Evolutionary conservation across 1,140 invertebrate species (phyloP).

Genomic region (Danaus plexippus): DNA sequence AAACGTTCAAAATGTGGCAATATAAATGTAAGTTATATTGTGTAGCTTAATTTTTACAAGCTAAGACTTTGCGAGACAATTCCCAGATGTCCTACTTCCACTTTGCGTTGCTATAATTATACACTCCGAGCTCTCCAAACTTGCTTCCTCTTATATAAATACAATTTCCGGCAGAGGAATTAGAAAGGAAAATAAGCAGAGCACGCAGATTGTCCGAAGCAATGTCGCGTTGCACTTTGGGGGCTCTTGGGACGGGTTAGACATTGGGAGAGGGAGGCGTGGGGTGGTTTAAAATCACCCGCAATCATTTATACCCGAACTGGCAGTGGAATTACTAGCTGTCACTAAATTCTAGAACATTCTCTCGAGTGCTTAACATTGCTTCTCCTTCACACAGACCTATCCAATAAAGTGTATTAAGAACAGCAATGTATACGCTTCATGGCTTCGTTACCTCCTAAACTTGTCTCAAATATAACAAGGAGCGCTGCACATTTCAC

Average conservation of each 20-base stretch:
- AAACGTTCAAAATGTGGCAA: no score
- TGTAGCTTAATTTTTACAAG: no score
- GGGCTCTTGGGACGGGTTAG: slow-evolving; percentile 39
- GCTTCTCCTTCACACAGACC: slow-evolving; percentile 4
- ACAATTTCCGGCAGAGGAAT: slow-evolving; percentile 67
- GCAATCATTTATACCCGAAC: slow-evolving; percentile 71
- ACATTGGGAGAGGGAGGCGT: slow-evolving; percentile 31
- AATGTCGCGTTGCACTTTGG: slow-evolving; percentile 62
- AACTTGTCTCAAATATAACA: slow-evolving; percentile 27
- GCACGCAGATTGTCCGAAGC: slow-evolving; percentile 68
- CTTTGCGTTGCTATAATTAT: no score
- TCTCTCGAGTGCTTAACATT: slow-evolving; percentile 19
- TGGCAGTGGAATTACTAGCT: slow-evolving; percentile 65
- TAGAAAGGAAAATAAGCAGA: slow-evolving; percentile 69
- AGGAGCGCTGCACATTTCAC: slow-evolving; percentile 29
- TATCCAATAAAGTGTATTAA: slow-evolving; percentile 12
- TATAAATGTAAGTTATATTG: no score
- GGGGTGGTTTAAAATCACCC: slow-evolving; percentile 67
- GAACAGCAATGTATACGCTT: slow-evolving; percentile 22
- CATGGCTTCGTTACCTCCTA: slow-evolving; percentile 11
- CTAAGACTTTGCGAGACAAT: no score
- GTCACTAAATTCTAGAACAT: slow-evolving; percentile 50
- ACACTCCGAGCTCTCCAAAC: slow-evolving; percentile 1
- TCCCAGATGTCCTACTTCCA: no score
- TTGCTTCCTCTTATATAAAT: slow-evolving; percentile 53